Evolutionary conservation across 2,888 invertebrate species (phyloP), one percentile per base, ranked within the genome.

Genomic region (Drosophila fulvimacula): DNA sequence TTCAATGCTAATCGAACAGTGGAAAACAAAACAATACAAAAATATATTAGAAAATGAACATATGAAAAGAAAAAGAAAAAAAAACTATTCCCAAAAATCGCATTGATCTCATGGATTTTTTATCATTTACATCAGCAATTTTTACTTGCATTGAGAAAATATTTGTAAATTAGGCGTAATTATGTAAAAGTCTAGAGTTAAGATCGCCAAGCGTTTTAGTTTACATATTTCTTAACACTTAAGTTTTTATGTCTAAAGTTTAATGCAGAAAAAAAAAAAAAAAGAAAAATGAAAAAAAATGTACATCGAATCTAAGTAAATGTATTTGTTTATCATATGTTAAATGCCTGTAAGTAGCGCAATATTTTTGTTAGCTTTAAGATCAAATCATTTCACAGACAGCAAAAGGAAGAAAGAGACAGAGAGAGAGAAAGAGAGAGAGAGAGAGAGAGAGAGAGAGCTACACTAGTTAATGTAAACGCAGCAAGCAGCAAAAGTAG

Each of bases 11-110:
- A 88, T 74, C 82, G 73, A 79, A 78, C 73, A 78, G 68, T 81
- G 64, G 79, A 69, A 74, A 79, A 76, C 73, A 59, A 66, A 73
- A n/a, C 11, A 11, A 24, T 77, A 78, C 76, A 39, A 63, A 63
- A 66, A 67, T 48, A 48, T 32, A 36, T 34, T 46, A 57, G 46
- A 57, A 57, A 46, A 57, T 36, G 41, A 30, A 53, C 17, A 53
- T 36, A 57, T 42, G 17, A 57, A 41, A 66, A 64, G 30, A 73
- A 73, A 77, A 72, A 7, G 3, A 60, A 76, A 79, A 79, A 81
- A 90, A 91, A 92, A 91, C 91, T 91, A 92, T 91, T 92, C 92
- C 92, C 92, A 92, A 92, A 92, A 91, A 92, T 91, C 90, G 89
- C 90, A 91, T 89, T 92, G 91, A 92, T 91, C 92, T 91, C 92